Evolutionary conservation across 2,888 invertebrate genomes (phyloP), one percentile per base, ranked within the genome.

Genomic region (Merodon equestris): DNA sequence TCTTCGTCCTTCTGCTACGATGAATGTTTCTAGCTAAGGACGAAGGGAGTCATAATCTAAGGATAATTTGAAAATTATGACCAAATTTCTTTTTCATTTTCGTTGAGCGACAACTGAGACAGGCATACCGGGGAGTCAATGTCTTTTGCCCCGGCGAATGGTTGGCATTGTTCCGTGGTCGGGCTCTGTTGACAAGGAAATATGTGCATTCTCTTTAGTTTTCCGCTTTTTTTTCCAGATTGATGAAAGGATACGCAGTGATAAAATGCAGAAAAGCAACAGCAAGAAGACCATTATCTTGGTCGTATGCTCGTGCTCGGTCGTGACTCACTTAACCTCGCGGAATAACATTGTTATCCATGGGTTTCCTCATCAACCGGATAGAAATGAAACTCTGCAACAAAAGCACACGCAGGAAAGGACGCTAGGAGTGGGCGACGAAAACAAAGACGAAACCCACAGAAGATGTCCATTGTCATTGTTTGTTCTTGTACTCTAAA

Each of bases 281-380:
- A 7, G 27, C 2, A 27, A 27, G 7, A 27, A 27, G 27, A 36
- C 13, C 36, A 18, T 9, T 40, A 53, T 13, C 19, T 7, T n/a
- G 27, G 15, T 40, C 13, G 58, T 44, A 50, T 50, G 36, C 47
- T 38, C 27, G 7, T 48, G 57, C 56, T 64, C 53, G 27, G 7
- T 27, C 27, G 3, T 75, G 72, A 54, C 64, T 76, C 44, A 54
- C 44, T 68, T 56, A 76, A 72, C 74, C 68, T 74, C 68, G 17
- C 58, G 74, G 64, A 74, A 79, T 74, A 79, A 79, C 68, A 79
- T 56, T 70, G 63, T 70, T 74, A 68, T 36, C 58, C 38, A 38
- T 15, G 54, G 27, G 64, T 38, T 63, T 57, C 51, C 58, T 58
- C 56, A n/a, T 36, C 18, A 47, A 19, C 9, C 13, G 40, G 27